A percentile compares a stretch with the other conserved stretches of the same genome.
These are phyloP conservation scores for Himantopus leucocephalus DNA, from an alignment of 2,113 vertebrate genomes.

Conservation along the genomic window DNA sequence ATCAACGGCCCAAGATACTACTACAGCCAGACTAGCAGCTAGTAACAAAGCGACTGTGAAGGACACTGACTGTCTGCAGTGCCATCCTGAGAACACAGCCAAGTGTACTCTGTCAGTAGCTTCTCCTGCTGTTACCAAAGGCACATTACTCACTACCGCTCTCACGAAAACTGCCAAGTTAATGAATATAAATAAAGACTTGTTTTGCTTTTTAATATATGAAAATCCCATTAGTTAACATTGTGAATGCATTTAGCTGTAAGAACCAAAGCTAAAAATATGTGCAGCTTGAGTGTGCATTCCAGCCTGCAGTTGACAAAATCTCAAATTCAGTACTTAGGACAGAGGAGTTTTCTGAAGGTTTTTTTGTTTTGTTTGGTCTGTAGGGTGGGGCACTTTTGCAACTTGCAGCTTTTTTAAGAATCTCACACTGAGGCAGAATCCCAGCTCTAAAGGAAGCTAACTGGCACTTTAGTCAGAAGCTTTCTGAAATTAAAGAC, in stretches of 20 bases:
- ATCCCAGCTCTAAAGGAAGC: not conserved
- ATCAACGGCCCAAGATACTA: not conserved
- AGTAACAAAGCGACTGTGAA: not conserved
- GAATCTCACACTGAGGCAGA: not conserved
- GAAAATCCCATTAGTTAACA: not conserved
- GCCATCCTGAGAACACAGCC: not conserved
- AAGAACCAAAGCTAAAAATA: not conserved
- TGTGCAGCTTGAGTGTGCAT: not conserved
- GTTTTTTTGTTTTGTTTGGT: slow-evolving; percentile 7
- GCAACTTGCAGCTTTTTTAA: slow-evolving; percentile 1
- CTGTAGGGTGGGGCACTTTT: not conserved
- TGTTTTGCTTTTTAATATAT: not conserved
- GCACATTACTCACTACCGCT: not conserved
- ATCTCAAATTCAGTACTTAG: slow-evolving; percentile 59
- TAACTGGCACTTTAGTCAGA: not conserved
- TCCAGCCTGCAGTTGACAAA: slow-evolving; percentile 13
- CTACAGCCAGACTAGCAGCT: not conserved
- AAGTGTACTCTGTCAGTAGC: not conserved
- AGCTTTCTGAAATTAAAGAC: slow-evolving; percentile 32
- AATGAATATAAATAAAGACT: not conserved
- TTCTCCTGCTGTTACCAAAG: not conserved
- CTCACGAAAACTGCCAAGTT: not conserved
- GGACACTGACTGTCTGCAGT: not conserved
- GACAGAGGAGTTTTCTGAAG: slow-evolving; percentile 48
- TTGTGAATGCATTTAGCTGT: not conserved